Evolutionary conservation across 1,140 invertebrate genomes (phyloP), one percentile per base, ranked within the genome.

Genomic region (Drosophila takahashii): DNA sequence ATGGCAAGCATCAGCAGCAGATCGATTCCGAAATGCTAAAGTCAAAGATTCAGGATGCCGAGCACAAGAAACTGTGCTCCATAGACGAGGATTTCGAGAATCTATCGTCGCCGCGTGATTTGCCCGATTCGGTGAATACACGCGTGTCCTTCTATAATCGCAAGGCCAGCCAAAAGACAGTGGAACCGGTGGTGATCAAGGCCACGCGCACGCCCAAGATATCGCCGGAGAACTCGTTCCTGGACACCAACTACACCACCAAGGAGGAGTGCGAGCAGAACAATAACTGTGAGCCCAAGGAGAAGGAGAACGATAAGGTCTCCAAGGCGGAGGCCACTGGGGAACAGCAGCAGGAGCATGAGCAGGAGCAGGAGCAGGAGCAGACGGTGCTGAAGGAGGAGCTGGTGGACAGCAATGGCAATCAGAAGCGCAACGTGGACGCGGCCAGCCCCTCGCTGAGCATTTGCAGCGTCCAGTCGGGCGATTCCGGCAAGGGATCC

Each of bases 401-500:
- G 18, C 48, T 37, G 22, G 54, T 42, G 29, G 62, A 66, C 27
- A 79, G n/a, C 16, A 86, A 77, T 69, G 77, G 69, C 22, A 87
- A 79, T 41, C 81, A 81, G 34, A 91, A 91, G 52, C 90, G 90
- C 27, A 86, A 90, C 45, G 87, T 86, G 59, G 90, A 91, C 64
- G 84, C 87, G 10, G 84, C 90, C 51, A 91, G 90, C 61, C 91
- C 91, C 27, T 92, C 92, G 44, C 57, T 92, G 7, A 92, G 91
- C 65, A 77, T 92, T 50, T 92, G 92, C 62, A 92, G 92, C 51
- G 77, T 86, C 0, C 91, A 92, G 54, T 92, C 91, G 0, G 90
- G 86, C 16, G 91, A 92, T 71, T 92, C 92, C 2, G 92, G 92
- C 67, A 92, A 91, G 53, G 92, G 92, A 0, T 92, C 92, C 11